A percentile compares a stretch with the other conserved stretches of the same genome.
Evolutionary conservation across 2,113 vertebrate species (phyloP).

Genomic region (Xyliphius kryptos): DNA sequence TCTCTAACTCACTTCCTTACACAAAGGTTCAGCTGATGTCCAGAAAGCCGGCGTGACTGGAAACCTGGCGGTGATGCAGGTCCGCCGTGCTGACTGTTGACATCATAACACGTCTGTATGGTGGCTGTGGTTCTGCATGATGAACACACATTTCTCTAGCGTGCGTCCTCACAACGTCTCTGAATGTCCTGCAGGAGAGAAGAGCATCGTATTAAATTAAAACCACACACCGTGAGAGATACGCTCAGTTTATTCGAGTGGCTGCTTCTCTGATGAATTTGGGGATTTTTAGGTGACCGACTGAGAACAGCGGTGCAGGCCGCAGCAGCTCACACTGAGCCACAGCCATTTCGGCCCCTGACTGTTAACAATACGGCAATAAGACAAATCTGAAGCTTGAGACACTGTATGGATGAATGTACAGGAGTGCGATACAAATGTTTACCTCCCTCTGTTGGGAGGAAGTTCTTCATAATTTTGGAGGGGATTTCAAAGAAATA

Average conservation of each 20-base stretch:
- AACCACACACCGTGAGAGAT: slow-evolving; percentile 30
- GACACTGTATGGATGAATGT: too few species aligned
- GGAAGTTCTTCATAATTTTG: too few species aligned
- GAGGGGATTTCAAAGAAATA: too few species aligned
- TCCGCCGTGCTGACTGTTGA: slow-evolving; percentile 32
- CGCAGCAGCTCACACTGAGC: slow-evolving; percentile 35
- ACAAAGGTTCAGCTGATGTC: slow-evolving; percentile 17
- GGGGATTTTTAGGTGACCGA: slow-evolving; percentile 24
- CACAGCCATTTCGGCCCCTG: too few species aligned
- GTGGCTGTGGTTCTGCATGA: neutral
- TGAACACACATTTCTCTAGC: slow-evolving; percentile 25
- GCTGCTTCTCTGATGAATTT: slow-evolving; percentile 41
- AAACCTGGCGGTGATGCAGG: slow-evolving; percentile 15
- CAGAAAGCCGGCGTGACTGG: slow-evolving; percentile 19
- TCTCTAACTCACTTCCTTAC: too few species aligned
- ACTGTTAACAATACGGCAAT: too few species aligned
- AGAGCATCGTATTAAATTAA: slow-evolving; percentile 46
- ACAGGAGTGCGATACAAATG: too few species aligned
- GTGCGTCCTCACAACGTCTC: too few species aligned
- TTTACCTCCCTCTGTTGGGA: too few species aligned
- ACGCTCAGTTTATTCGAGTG: slow-evolving; percentile 26
- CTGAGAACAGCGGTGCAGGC: slow-evolving; percentile 10
- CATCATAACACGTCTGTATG: slow-evolving; percentile 31
- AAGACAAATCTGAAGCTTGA: too few species aligned
- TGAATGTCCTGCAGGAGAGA: slow-evolving; percentile 15